phyloP scores from a whole-genome alignment of 2,888 invertebrate genomes.

The Eilema griseolum region DNA sequence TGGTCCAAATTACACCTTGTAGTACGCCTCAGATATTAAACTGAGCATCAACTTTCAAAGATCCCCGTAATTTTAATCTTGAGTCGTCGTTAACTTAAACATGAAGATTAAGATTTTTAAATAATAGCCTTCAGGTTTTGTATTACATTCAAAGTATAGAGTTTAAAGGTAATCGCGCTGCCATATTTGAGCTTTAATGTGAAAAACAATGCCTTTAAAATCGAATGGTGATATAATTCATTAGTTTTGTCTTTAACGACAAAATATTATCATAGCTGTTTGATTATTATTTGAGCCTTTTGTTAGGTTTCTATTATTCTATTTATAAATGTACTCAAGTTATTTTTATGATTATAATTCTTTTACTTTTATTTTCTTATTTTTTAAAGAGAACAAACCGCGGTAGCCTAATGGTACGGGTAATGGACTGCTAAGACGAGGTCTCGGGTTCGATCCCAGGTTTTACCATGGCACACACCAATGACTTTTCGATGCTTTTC shows the following conservation, averaged over 20 bases:
- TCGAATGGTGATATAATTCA: not conserved
- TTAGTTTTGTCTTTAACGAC: not conserved
- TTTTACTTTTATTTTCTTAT: no score
- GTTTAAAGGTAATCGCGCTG: constrained; percentile 24
- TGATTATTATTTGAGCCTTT: not conserved
- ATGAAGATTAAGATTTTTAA: constrained; percentile 35
- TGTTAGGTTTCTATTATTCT: not conserved
- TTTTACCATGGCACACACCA: no score
- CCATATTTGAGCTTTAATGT: constrained; percentile 5
- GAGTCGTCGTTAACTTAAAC: constrained; percentile 45
- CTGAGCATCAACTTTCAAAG: constrained; percentile 37
- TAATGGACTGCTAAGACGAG: no score
- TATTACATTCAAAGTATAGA: constrained; percentile 28
- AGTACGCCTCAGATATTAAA: constrained; percentile 33
- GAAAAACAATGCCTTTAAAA: constrained; percentile 5
- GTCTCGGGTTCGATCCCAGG: no score
- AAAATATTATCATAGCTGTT: not conserved
- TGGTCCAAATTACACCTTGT: constrained; percentile 50
- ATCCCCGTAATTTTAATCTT: constrained; percentile 38
- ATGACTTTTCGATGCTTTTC: no score
- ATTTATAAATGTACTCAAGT: not conserved
- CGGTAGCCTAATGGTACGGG: no score
- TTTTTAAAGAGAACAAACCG: no score
- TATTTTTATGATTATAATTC: no score
- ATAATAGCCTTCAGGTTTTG: constrained; percentile 35